phyloP scores from a whole-genome alignment of 2,797 vertebrate genomes.

The Pogoniulus pusillus region DNA sequence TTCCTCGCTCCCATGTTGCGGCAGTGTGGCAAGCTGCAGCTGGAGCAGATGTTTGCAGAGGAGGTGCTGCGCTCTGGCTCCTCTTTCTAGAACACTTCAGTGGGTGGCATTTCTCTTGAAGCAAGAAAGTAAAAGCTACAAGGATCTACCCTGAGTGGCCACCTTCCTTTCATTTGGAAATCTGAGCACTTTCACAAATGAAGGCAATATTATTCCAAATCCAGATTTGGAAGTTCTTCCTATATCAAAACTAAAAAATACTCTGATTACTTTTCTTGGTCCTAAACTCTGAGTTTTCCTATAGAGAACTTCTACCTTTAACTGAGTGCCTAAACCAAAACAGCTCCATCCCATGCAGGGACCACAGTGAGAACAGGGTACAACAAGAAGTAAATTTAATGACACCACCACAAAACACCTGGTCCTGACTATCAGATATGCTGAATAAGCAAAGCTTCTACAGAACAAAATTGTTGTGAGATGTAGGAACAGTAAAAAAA shows the following conservation, averaged over 20 bases:
- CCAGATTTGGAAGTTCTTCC: neutral
- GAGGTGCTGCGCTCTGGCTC: neutral
- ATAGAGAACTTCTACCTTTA: neutral
- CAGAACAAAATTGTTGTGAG: neutral
- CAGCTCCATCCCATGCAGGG: neutral
- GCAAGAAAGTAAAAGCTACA: neutral
- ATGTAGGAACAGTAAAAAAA: neutral
- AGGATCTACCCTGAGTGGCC: neutral
- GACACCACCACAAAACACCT: neutral
- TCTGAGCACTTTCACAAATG: neutral
- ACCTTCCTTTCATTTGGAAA: neutral
- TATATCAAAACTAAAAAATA: neutral
- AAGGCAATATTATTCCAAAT: neutral
- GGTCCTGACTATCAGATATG: neutral
- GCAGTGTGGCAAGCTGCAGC: neutral
- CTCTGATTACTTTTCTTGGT: neutral
- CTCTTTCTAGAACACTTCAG: neutral
- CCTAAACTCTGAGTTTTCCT: neutral
- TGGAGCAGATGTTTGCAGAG: neutral
- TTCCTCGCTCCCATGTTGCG: neutral
- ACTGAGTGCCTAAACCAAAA: neutral
- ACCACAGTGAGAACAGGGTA: neutral
- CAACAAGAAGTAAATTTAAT: neutral
- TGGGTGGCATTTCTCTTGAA: neutral
- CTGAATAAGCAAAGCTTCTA: slow-evolving; percentile 21